Evolutionary conservation across 2,888 invertebrate genomes (phyloP).

Genomic region (Heteromurus nitidus): DNA sequence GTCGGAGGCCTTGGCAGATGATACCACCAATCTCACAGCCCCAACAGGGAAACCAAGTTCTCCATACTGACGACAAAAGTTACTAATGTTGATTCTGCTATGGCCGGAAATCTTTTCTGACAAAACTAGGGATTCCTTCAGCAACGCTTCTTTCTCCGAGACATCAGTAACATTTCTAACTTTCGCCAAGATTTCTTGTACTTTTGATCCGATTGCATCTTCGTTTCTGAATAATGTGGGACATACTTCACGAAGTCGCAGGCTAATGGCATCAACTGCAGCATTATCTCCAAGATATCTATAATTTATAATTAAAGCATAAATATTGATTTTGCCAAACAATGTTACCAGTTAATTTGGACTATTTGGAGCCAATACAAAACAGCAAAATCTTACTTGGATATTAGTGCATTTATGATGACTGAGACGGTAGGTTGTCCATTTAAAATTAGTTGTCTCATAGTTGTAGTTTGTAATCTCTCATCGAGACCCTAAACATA

Average conservation of each 20-base stretch:
- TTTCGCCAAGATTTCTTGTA: conserved; percentile 75
- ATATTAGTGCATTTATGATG: conserved; percentile 89
- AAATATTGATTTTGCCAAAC: background rate
- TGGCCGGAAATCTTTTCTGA: conserved; percentile 73
- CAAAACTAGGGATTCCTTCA: conserved; percentile 70
- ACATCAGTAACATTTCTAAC: conserved; percentile 66
- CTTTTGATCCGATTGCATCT: conserved; percentile 97
- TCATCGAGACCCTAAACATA: conserved; percentile 78
- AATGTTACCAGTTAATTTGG: background rate
- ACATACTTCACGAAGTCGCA: conserved; percentile 90
- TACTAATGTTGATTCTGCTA: conserved; percentile 70
- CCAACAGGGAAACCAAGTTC: conserved; percentile 73
- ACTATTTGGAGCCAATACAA: no score
- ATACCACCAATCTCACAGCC: conserved; percentile 69
- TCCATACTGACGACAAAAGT: conserved; percentile 72
- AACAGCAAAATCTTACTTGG: conserved; percentile 78
- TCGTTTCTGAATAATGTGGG: conserved; percentile 95
- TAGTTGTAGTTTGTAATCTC: conserved; percentile 79
- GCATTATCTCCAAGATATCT: conserved; percentile 96
- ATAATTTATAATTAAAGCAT: conserved; percentile 21
- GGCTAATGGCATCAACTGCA: conserved; percentile 92
- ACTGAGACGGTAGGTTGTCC: conserved; percentile 86
- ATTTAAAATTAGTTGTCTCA: conserved; percentile 85
- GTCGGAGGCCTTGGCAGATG: conserved; percentile 71
- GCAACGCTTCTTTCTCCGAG: conserved; percentile 68